Percentiles rank a stretch among this genome's conserved stretches.
phyloP scores from a whole-genome alignment of 2,113 vertebrate genomes.

The Carlito syrichta region DNA sequence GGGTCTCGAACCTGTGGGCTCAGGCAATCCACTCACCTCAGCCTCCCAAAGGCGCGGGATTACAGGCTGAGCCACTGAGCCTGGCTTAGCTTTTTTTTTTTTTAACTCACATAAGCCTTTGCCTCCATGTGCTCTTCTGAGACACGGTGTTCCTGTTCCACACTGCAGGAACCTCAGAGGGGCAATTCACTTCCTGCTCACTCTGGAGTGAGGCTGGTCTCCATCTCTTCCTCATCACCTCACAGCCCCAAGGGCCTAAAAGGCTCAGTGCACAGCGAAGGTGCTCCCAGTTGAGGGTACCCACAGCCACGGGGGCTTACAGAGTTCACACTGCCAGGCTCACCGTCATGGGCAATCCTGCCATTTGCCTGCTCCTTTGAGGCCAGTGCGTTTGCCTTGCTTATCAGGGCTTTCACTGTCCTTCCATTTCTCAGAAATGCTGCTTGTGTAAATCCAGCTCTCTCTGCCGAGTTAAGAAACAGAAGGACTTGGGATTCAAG shows the following conservation, averaged over 20 bases:
- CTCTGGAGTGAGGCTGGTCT: not conserved
- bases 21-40: too few relatives aligned
- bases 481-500: not conserved
- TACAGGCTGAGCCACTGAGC: too few relatives aligned
- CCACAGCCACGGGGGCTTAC: too few relatives aligned
- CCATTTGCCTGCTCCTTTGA: too few relatives aligned
- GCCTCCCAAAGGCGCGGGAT: too few relatives aligned
- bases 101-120: not conserved
- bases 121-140: accelerated
- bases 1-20: too few relatives aligned
- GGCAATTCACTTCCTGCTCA: not conserved
- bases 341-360: accelerated
- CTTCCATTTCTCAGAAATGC: not conserved
- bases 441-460: not conserved
- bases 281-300: not conserved
- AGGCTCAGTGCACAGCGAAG: not conserved
- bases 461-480: not conserved
- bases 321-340: too few relatives aligned
- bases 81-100: not conserved
- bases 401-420: accelerated
- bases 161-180: not conserved
- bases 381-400: too few relatives aligned
- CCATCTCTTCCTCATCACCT: not conserved
- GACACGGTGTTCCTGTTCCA: not conserved
- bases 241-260: not conserved